phyloP scores from a whole-genome alignment of 2,888 invertebrate species.

The Timema cristinae region DNA sequence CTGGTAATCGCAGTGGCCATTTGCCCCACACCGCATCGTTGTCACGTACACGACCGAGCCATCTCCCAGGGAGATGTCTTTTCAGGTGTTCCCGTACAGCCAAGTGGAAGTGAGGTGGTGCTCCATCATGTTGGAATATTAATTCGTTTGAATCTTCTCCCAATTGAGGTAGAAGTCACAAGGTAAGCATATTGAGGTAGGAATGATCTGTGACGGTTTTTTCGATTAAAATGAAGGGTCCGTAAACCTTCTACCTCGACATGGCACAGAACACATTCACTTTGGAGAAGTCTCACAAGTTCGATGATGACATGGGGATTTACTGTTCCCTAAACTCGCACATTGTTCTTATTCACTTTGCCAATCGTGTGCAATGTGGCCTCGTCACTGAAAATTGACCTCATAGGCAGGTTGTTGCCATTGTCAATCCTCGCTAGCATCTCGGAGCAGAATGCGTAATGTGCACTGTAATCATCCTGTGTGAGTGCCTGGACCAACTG shows the following conservation, averaged over 20 bases:
- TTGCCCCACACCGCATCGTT: not conserved
- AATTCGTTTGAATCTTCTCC: too few relatives aligned
- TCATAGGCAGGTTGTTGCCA: not conserved
- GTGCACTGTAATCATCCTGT: not conserved
- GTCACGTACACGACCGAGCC: not conserved
- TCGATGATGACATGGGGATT: too few relatives aligned
- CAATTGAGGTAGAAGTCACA: too few relatives aligned
- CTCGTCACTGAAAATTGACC: constrained; percentile 11
- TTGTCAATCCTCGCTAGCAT: constrained; percentile 8
- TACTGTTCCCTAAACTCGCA: not conserved
- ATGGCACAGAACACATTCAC: too few relatives aligned
- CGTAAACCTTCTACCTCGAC: too few relatives aligned
- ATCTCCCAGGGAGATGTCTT: not conserved
- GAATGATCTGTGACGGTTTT: too few relatives aligned
- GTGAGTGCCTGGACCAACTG: constrained; percentile 6
- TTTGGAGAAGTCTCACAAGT: too few relatives aligned
- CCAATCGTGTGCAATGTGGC: not conserved
- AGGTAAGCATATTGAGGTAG: too few relatives aligned
- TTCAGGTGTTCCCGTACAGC: constrained; percentile 7
- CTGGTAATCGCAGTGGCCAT: not conserved
- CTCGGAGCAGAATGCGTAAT: not conserved
- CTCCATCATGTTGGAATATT: too few relatives aligned
- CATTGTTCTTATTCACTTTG: not conserved
- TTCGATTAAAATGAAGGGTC: too few relatives aligned
- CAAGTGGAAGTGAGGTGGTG: not conserved